A percentile compares a stretch with the other conserved stretches of the same genome.
phyloP scores from a whole-genome alignment of 1,140 invertebrate species.

The Drosophila pseudoananassae region DNA sequence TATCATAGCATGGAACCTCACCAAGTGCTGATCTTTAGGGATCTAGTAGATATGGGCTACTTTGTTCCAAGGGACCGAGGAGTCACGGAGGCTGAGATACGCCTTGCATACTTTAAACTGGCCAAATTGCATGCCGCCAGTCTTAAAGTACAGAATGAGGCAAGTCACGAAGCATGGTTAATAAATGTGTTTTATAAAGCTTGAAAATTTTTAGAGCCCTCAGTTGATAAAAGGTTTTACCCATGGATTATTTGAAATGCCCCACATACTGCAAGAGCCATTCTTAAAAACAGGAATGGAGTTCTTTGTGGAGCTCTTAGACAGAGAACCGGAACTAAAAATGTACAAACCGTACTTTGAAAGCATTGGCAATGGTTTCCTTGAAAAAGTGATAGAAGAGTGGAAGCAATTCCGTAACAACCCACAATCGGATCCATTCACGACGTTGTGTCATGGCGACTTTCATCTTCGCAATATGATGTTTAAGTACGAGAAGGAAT shows the following conservation, averaged over 20 bases:
- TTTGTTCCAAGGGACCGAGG: conserved; percentile 43
- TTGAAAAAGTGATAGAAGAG: conserved; percentile 4
- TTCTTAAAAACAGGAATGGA: conserved; percentile 49
- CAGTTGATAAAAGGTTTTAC: conserved; percentile 41
- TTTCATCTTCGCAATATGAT: conserved; percentile 58
- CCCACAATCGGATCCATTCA: background rate
- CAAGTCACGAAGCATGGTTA: background rate
- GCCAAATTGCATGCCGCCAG: conserved; percentile 71
- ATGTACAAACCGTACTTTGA: conserved; percentile 31
- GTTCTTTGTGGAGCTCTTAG: conserved; percentile 44
- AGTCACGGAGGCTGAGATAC: conserved; percentile 37
- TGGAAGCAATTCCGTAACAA: conserved; percentile 10
- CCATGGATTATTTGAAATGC: conserved; percentile 34
- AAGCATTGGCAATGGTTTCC: conserved; percentile 7
- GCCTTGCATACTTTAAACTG: conserved; percentile 37
- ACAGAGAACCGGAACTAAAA: conserved; percentile 19
- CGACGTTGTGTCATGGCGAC: conserved; percentile 46
- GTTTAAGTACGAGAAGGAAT: conserved; percentile 49
- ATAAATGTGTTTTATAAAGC: background rate
- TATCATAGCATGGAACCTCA: conserved; percentile 54
- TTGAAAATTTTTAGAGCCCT: conserved; percentile 27
- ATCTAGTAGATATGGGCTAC: conserved; percentile 54
- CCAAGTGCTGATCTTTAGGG: conserved; percentile 64
- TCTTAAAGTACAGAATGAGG: conserved; percentile 48
- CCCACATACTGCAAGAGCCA: conserved; percentile 11